A percentile compares a stretch with the other conserved stretches of the same genome.
Conservation (phyloP, 2,888 invertebrate species). For the Diachrysia chrysitis region DNA sequence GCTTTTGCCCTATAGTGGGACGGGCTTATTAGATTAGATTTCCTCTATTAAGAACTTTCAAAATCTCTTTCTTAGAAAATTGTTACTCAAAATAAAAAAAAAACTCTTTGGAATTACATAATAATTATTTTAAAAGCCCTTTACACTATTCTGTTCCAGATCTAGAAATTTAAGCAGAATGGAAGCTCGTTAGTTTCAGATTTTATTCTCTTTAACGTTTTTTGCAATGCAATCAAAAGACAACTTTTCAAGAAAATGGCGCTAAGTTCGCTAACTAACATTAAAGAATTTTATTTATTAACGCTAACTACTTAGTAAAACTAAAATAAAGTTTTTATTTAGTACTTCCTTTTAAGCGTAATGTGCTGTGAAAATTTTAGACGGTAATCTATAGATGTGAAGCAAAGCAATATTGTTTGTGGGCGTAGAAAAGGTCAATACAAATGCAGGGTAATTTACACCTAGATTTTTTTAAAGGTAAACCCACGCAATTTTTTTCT, state of each 20-base stretch:
- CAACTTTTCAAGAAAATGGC: conserved; percentile 16
- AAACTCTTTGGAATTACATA: too few relatives aligned
- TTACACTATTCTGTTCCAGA: background rate
- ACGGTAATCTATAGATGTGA: background rate
- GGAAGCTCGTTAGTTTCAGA: background rate
- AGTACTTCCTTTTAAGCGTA: background rate
- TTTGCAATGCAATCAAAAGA: conserved; percentile 15
- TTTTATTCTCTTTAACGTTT: background rate
- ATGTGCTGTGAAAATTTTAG: background rate
- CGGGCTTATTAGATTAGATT: too few relatives aligned
- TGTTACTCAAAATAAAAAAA: too few relatives aligned
- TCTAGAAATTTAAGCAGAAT: background rate
- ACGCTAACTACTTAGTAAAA: conserved; percentile 26
- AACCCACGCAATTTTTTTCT: background rate
- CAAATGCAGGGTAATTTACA: conserved; percentile 1
- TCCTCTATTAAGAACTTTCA: too few relatives aligned
- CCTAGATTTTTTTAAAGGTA: background rate
- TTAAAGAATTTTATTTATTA: conserved; percentile 35
- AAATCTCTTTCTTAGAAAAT: too few relatives aligned
- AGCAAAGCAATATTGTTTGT: background rate
- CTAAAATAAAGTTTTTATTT: conserved; percentile 7
- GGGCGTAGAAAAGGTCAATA: background rate
- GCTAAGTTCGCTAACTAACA: conserved; percentile 14
- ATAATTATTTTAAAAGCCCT: background rate
- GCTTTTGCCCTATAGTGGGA: too few relatives aligned